Base-by-base conservation (phyloP, 2,113 vertebrate species). In the Typhlomys cinereus region DNA sequence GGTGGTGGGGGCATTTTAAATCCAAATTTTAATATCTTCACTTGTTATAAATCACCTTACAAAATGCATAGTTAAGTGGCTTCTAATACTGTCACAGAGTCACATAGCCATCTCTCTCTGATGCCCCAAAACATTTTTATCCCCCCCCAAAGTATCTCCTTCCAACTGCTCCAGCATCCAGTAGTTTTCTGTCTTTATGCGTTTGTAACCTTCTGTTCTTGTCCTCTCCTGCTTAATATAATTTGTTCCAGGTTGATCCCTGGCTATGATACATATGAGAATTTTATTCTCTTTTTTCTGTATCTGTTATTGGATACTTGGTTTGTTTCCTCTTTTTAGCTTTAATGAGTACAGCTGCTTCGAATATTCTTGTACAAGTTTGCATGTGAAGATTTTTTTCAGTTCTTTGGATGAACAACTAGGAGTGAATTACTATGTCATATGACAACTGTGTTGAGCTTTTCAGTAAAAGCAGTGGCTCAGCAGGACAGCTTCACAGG, bases 261-360 rank as follows among this genome's bases (percentile, higher is more conserved):
- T 86, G 48, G 3, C 39, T 79, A 23, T 48, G 39, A n/a, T 57
- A 57, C 20, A 5, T 80, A 5, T 69, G 59, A 67, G 36, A 41
- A 89, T 15, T 84, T 75, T 31, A 23, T 86, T 89, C 93, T 87
- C 80, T n/a, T n/a, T 81, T 64, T 85, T 89, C 69, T 86, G 83
- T 9, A 46, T 85, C 46, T 90, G 21, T 57, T 74, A 31, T 25
- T 86, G n/a, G 61, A 78, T 23, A 74, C 64, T 88, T 93, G 57
- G 86, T 79, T 83, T 79, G n/a, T 89, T 85, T 83, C 57, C 4
- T 2, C 39, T 64, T 88, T 88, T 74, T 54, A 46, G 34, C 57
- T 86, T 23, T 86, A 54, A 21, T 62, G 61, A 88, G 12, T 62
- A 69, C 78, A 85, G 50, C 41, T 84, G 11, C 44, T 79, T 0